These are phyloP conservation scores for Acrocephalus kingi DNA, from an alignment of 2,113 vertebrate species.

Conservation along the genomic window DNA sequence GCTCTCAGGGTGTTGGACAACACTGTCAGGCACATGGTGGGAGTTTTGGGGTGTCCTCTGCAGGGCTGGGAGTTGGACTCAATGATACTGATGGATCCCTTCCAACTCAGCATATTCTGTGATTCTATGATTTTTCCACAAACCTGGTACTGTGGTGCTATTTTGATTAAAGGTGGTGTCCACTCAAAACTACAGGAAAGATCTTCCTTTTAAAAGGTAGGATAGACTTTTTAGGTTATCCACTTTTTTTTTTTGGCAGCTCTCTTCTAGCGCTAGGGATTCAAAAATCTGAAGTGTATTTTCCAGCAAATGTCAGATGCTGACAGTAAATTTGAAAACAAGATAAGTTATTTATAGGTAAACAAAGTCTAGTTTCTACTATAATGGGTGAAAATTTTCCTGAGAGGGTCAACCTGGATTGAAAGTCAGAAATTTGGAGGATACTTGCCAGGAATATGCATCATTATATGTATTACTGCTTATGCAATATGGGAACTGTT, in stretches of 20 bases:
- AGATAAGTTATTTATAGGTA: background rate
- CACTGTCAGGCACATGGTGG: background rate
- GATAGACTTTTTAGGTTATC: background rate
- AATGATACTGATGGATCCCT: too few species aligned
- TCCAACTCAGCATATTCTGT: background rate
- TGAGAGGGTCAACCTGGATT: background rate
- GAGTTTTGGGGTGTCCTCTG: background rate
- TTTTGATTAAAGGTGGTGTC: background rate
- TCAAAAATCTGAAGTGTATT: background rate
- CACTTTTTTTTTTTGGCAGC: background rate
- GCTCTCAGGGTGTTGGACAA: background rate
- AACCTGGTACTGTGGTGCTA: background rate
- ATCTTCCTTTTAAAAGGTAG: background rate
- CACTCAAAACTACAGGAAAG: background rate
- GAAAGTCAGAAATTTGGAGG: background rate
- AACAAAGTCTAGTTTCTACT: background rate
- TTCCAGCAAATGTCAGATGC: background rate
- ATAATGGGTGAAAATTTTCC: background rate
- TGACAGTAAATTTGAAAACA: background rate
- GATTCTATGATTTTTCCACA: background rate
- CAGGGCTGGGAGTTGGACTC: background rate
- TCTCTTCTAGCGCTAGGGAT: background rate
- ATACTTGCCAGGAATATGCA: background rate
- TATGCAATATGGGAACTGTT: background rate
- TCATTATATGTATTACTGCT: background rate